These are phyloP conservation scores for Synergus gifuensis DNA, from an alignment of 2,888 invertebrate genomes.

Conservation along the genomic window DNA sequence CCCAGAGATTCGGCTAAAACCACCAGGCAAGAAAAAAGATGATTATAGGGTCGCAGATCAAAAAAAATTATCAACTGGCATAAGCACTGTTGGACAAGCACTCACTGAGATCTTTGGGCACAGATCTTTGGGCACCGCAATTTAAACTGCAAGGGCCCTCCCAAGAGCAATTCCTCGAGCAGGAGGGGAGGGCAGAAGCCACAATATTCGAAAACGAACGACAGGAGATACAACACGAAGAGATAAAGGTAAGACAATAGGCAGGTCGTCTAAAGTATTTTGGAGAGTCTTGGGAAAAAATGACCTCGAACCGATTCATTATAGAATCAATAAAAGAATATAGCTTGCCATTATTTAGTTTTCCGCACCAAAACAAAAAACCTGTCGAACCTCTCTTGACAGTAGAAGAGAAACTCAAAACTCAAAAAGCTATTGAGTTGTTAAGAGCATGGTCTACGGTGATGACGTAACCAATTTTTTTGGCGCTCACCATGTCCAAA, in stretches of 20 bases:
- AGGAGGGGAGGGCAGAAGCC: not conserved
- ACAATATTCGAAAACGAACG: not conserved
- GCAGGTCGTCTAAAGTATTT: not conserved
- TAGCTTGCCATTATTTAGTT: not conserved
- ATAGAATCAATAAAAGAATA: not conserved
- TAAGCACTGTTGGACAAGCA: too few relatives aligned
- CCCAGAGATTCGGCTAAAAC: too few relatives aligned
- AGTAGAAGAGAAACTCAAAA: not conserved
- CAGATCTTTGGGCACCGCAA: not conserved
- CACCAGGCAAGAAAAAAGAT: too few relatives aligned
- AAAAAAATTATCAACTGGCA: too few relatives aligned
- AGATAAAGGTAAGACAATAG: not conserved
- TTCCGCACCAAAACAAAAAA: not conserved
- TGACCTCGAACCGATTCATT: not conserved
- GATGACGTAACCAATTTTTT: too few relatives aligned
- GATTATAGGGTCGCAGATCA: too few relatives aligned
- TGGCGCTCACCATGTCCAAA: too few relatives aligned
- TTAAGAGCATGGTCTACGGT: too few relatives aligned
- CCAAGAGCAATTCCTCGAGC: not conserved
- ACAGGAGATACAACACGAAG: not conserved
- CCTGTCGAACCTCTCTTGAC: not conserved
- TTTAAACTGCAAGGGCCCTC: not conserved
- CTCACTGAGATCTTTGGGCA: too few relatives aligned
- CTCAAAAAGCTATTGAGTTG: not conserved
- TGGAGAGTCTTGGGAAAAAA: not conserved